These are phyloP conservation scores for Chaetura pelagica DNA, from an alignment of 2,113 vertebrate genomes.

Conservation along the genomic window DNA sequence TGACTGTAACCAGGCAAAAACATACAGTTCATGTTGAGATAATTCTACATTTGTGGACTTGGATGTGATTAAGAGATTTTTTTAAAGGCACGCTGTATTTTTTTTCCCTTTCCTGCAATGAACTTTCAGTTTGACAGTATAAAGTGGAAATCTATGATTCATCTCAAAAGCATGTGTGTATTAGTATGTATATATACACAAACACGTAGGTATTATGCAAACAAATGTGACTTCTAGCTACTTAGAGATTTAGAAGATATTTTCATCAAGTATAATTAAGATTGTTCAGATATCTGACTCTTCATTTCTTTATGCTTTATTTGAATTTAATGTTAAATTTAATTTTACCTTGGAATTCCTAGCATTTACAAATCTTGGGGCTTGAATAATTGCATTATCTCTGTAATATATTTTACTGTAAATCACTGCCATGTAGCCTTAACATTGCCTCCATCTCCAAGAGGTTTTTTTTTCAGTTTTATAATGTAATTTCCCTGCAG, in stretches of 20 bases:
- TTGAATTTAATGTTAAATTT: neutral
- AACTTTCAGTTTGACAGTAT: neutral
- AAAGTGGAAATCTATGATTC: neutral
- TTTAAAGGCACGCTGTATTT: neutral
- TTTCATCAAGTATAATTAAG: neutral
- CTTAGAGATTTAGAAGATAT: neutral
- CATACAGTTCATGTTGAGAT: neutral
- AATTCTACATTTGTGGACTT: neutral
- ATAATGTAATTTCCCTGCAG: neutral
- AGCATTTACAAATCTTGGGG: neutral
- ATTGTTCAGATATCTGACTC: neutral
- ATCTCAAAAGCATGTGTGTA: neutral
- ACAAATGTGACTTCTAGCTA: neutral
- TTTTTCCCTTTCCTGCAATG: neutral
- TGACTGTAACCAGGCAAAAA: constrained; percentile 56
- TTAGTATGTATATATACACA: neutral
- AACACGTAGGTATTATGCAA: neutral
- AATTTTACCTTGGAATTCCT: neutral
- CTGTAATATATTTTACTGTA: neutral
- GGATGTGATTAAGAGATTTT: neutral
- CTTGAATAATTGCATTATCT: neutral
- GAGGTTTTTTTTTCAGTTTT: neutral
- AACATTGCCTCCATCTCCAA: neutral
- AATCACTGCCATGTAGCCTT: neutral
- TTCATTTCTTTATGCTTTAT: neutral